Evolutionary conservation across 2,888 invertebrate genomes (phyloP).

Genomic region (Caenorhabditis virilis): DNA sequence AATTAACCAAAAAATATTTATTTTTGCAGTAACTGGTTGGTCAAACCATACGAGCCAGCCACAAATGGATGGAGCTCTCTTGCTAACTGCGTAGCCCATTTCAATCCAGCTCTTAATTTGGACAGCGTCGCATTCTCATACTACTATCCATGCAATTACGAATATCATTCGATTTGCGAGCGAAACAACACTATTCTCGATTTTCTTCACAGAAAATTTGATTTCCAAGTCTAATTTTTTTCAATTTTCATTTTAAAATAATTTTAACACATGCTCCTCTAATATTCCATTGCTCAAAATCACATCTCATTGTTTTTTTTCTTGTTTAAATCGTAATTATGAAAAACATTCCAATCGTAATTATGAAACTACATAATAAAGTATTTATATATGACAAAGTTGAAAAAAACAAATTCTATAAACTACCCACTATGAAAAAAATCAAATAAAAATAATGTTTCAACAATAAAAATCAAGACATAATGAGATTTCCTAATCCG

Average conservation of each 20-base stretch:
- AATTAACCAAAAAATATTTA: neutral
- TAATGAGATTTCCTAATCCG: no score
- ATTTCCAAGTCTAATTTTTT: constrained; percentile 15
- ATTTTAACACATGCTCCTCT: no score
- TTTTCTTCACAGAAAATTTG: constrained; percentile 33
- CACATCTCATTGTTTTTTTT: no score
- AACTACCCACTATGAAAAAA: no score
- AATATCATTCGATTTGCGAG: constrained; percentile 42
- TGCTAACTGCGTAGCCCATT: constrained; percentile 48
- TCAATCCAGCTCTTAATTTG: constrained; percentile 16
- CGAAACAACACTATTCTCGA: constrained; percentile 41
- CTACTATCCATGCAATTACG: constrained; percentile 44
- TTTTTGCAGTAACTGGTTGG: constrained; percentile 45
- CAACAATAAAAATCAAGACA: no score
- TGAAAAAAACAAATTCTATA: no score
- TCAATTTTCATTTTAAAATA: neutral
- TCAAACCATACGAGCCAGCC: constrained; percentile 34
- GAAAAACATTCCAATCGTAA: no score
- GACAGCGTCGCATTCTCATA: constrained; percentile 29
- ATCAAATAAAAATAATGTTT: no score
- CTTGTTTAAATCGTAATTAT: no score
- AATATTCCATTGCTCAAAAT: no score
- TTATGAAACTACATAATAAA: no score
- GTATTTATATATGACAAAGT: no score
- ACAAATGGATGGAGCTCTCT: constrained; percentile 43